Base-by-base conservation (phyloP, 2,113 vertebrate genomes). In the Amphiprion ocellaris region DNA sequence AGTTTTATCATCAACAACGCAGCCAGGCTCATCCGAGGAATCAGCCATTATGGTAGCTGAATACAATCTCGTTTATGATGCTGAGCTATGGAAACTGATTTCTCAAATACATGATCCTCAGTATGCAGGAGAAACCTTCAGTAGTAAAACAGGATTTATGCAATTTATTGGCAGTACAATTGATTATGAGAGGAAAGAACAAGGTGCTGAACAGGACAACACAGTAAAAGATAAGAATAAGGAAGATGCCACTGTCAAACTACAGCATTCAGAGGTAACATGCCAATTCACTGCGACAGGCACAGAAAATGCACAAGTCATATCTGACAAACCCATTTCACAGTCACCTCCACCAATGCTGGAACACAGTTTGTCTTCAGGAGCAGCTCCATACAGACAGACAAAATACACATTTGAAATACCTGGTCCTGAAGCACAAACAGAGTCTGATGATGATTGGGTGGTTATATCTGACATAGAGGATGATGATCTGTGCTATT, bases 81-180 rank as follows among this genome's bases (percentile, higher is more conserved):
- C 77, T 66, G 84, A 91, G 2, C 33, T 79, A 10, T 84, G 74
- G 68, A 90, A 77, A 16, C 67, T 93, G 9, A 92, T 91, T 16
- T 89, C 92, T 82, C 84, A 93, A 60, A 44, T 92, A n/a, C 77
- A 56, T 39, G 92, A 94, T 84, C 88, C 84, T 53, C 92, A 93
- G 30, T 94, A 92, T 68, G 81, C 28, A n/a, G 87, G 91, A 52
- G 88, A 93, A 83, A 90, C 69, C 0, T 94, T 90, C 61, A 66
- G 37, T 26, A 61, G 60, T 66, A 92, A 93, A 82, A 72, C 87
- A 28, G 89, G 81, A 24, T 75, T 91, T 5, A 84, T 90, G 86
- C 59, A 91, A 39, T 73, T 76, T 69, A 39, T 70, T 60, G 59
- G 82, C 16, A 89, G 61, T 53, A 87, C 53, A 81, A 28, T 59